Percentiles rank a stretch among this genome's conserved stretches.
Evolutionary conservation across 2,113 vertebrate genomes (phyloP).

Genomic region (Jaculus jaculus): DNA sequence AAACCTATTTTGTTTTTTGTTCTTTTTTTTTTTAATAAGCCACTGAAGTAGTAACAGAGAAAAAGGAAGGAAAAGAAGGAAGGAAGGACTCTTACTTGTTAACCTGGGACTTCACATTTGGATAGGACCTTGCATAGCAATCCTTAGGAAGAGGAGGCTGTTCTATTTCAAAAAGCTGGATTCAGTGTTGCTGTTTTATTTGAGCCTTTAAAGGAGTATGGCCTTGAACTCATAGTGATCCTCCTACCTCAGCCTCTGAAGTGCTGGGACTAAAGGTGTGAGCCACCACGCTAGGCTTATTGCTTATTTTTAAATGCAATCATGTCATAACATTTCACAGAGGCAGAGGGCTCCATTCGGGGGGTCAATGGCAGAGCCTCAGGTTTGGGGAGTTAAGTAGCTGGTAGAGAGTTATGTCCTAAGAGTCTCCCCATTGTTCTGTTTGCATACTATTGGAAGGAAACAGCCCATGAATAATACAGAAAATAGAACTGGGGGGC

Average conservation of each 20-base stretch:
- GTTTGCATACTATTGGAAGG: constrained; percentile 63
- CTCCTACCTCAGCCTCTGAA: too few species aligned
- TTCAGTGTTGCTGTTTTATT: neutral
- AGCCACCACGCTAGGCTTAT: too few species aligned
- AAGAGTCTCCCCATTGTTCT: neutral
- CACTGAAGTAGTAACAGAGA: neutral
- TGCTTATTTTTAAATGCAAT: neutral
- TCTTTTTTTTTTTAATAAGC: constrained; percentile 25
- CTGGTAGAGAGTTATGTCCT: neutral
- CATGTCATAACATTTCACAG: neutral
- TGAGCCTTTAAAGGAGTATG: neutral
- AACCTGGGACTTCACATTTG: accelerated
- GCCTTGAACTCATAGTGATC: too few species aligned
- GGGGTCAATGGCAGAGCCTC: neutral
- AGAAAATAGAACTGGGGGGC: constrained; percentile 56
- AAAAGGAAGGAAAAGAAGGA: neutral
- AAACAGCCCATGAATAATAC: constrained; percentile 68
- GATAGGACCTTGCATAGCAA: neutral
- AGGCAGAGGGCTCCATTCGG: neutral
- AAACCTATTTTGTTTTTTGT: neutral
- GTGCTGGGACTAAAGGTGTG: too few species aligned
- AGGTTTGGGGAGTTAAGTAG: neutral
- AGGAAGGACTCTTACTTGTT: neutral
- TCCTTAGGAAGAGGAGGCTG: neutral
- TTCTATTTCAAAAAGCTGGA: neutral